Percentiles rank a stretch among this genome's conserved stretches.
These are phyloP conservation scores for Pristionchus exspectatus DNA, from an alignment of 2,888 invertebrate species.

Conservation along the genomic window DNA sequence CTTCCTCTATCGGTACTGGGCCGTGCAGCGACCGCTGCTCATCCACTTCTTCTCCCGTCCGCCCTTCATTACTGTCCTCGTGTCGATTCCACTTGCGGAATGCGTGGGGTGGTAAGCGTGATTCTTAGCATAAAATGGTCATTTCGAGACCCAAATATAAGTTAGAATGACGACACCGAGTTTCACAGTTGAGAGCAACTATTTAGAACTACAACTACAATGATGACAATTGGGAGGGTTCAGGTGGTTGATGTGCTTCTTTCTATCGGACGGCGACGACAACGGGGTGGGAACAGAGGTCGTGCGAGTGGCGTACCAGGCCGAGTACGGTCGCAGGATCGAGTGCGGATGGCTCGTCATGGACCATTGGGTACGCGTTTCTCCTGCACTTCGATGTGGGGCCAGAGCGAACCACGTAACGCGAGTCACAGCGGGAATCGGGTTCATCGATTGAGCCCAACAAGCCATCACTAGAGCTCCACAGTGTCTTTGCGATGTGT, in stretches of 20 bases:
- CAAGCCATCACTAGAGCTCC: too few relatives aligned
- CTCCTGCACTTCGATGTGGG: too few relatives aligned
- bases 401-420: too few relatives aligned
- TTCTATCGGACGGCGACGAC: neutral
- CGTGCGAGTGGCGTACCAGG: neutral
- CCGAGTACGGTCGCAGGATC: neutral
- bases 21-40: neutral
- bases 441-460: too few relatives aligned
- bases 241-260: neutral
- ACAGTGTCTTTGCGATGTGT: too few relatives aligned
- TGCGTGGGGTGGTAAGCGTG: neutral
- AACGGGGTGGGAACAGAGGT: neutral
- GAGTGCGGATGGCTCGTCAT: neutral
- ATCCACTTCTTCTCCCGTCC: neutral
- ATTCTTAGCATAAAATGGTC: too few relatives aligned
- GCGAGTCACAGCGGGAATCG: too few relatives aligned
- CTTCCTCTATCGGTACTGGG: slow-evolving; percentile 35
- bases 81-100: neutral
- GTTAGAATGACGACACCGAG: too few relatives aligned
- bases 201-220: too few relatives aligned
- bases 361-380: neutral
- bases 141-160: too few relatives aligned
- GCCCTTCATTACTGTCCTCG: neutral
- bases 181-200: too few relatives aligned
- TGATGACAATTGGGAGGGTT: too few relatives aligned